Conservation (phyloP, 2,888 invertebrate species). For the Laothoe populi region DNA sequence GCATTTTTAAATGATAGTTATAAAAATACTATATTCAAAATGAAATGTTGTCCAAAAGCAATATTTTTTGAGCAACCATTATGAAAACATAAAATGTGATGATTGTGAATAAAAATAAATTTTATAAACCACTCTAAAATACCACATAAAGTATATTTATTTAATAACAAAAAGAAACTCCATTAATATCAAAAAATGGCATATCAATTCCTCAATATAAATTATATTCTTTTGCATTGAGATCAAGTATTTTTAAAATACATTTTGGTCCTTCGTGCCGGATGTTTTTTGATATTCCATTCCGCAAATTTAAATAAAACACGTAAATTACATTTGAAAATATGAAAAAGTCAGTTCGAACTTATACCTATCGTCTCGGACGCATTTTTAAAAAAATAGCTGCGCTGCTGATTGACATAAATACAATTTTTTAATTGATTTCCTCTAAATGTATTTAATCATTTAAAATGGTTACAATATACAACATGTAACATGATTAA, state of each 20-base stretch:
- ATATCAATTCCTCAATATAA: slow-evolving; percentile 21
- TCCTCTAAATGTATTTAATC: too few relatives aligned
- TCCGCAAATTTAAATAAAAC: slow-evolving; percentile 23
- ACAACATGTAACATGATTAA: too few relatives aligned
- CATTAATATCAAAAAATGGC: slow-evolving; percentile 23
- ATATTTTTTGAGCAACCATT: background rate
- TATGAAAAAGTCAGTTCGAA: slow-evolving; percentile 24
- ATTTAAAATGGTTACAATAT: too few relatives aligned
- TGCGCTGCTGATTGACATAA: slow-evolving; percentile 44
- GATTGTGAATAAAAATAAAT: slow-evolving; percentile 3
- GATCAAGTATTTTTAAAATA: slow-evolving; percentile 50
- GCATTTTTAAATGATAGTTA: background rate
- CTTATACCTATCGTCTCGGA: slow-evolving; percentile 64
- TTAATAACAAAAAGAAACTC: slow-evolving; percentile 10
- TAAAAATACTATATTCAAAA: background rate
- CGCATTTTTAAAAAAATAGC: slow-evolving; percentile 52
- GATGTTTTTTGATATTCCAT: slow-evolving; percentile 37
- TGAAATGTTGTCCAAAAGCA: background rate
- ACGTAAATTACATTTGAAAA: slow-evolving; percentile 10
- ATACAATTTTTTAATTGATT: too few relatives aligned
- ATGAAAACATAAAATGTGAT: slow-evolving; percentile 7
- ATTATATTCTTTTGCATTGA: slow-evolving; percentile 37
- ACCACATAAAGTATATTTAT: slow-evolving; percentile 21
- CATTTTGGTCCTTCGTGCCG: slow-evolving; percentile 60
- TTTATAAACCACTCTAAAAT: slow-evolving; percentile 13